phyloP scores from a whole-genome alignment of 2,888 invertebrate genomes.

The Xanthia icteritia region DNA sequence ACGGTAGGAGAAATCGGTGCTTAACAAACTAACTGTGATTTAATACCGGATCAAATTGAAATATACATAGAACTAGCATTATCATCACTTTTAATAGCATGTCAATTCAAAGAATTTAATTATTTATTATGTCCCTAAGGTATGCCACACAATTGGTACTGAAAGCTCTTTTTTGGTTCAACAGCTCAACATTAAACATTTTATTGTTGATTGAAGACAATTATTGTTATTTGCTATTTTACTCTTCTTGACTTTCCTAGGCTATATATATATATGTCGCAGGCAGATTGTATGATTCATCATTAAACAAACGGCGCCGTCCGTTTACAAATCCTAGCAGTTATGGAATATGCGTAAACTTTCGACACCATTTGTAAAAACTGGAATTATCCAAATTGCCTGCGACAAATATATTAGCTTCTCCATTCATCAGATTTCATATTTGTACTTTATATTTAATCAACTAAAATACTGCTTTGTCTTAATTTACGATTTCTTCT shows the following conservation, averaged over 20 bases:
- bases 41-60: slow-evolving; percentile 51
- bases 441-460: background rate
- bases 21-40: slow-evolving; percentile 54
- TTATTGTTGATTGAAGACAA: background rate
- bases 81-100: slow-evolving; percentile 57
- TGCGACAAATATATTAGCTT: background rate
- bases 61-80: slow-evolving; percentile 50
- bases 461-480: background rate
- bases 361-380: no score
- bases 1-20: slow-evolving; percentile 55
- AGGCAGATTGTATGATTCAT: no score
- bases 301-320: no score
- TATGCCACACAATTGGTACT: slow-evolving; percentile 2
- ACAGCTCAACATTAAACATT: background rate
- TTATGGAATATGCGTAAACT: no score
- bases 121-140: slow-evolving; percentile 33
- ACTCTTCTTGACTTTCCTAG: background rate
- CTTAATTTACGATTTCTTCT: background rate
- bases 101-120: slow-evolving; percentile 51
- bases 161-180: background rate
- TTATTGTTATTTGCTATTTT: background rate
- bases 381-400: no score
- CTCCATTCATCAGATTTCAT: background rate
- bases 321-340: no score
- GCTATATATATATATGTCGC: background rate